Conservation (phyloP, 2,797 vertebrate species). For the Linurgus olivaceus region DNA sequence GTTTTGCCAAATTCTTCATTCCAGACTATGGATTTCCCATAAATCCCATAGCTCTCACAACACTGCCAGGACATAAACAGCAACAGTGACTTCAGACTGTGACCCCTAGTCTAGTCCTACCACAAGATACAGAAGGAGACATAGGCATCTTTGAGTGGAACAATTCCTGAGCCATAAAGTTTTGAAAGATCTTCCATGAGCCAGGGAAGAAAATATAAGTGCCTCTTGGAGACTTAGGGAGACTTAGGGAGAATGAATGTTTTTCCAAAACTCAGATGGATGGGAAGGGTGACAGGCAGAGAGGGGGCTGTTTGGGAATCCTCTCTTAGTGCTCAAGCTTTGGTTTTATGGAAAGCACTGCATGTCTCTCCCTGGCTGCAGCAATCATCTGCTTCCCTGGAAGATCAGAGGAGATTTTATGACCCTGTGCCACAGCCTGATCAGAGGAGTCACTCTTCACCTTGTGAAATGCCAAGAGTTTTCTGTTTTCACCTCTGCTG, state of each 20-base stretch:
- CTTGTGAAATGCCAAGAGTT: neutral
- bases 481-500: neutral
- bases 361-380: neutral
- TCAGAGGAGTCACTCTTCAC: neutral
- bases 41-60: neutral
- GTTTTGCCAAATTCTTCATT: neutral
- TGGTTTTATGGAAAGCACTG: neutral
- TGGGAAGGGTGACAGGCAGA: neutral
- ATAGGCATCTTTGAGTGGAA: neutral
- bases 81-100: neutral
- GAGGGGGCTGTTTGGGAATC: neutral
- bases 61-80: neutral
- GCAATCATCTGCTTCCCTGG: neutral
- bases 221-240: neutral
- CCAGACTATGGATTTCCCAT: neutral
- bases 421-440: accelerated
- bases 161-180: neutral
- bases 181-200: neutral
- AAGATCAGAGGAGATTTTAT: neutral
- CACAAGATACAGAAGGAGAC: neutral
- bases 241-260: neutral
- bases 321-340: neutral
- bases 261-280: neutral
- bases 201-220: neutral
- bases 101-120: neutral